phyloP scores from a whole-genome alignment of 2,797 vertebrate genomes.

The Tokudaia muenninki region DNA sequence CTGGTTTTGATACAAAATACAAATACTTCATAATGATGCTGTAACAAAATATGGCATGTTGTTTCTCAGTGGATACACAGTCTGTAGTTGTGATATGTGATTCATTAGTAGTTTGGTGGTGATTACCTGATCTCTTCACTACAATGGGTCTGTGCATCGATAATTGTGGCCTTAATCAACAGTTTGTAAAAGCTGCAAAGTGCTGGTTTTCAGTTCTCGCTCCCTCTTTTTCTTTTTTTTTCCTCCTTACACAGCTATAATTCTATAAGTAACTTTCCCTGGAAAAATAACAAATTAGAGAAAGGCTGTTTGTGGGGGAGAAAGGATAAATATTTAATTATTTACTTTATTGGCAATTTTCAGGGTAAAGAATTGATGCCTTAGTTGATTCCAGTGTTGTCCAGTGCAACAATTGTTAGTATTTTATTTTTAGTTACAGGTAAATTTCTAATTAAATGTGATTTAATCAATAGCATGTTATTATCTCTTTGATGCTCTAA shows the following conservation, averaged over 20 bases:
- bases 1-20: conserved; percentile 8
- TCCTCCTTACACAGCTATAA: background rate
- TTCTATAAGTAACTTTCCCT: conserved; percentile 53
- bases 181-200: background rate
- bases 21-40: background rate
- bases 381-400: conserved; percentile 30
- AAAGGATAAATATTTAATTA: conserved; percentile 8
- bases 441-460: conserved; percentile 45
- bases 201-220: conserved; percentile 45
- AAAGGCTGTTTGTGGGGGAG: background rate
- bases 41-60: background rate
- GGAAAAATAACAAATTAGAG: background rate
- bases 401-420: background rate
- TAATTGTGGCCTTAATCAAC: background rate
- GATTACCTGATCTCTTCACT: background rate
- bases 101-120: background rate
- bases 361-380: conserved; percentile 8
- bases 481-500: background rate
- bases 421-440: conserved; percentile 1
- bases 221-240: conserved; percentile 15
- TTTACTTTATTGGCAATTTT: conserved; percentile 50
- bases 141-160: background rate
- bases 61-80: background rate
- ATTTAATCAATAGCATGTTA: background rate
- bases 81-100: conserved; percentile 8